phyloP scores from a whole-genome alignment of 1,140 invertebrate genomes.

The Meteorus sp. region DNA sequence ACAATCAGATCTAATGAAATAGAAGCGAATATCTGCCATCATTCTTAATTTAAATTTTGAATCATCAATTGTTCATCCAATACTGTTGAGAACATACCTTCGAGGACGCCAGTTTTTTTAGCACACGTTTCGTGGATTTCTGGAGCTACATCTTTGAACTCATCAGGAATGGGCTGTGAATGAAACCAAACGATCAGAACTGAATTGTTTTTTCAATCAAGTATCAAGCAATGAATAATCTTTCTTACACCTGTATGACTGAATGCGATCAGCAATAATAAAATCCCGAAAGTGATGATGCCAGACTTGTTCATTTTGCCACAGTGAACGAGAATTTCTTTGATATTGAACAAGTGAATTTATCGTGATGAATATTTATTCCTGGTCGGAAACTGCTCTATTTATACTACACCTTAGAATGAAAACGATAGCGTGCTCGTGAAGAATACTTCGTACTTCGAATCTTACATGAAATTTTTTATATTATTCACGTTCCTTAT shows the following conservation, averaged over 20 bases:
- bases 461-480: no score
- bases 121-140: conserved; percentile 39
- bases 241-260: conserved; percentile 14
- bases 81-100: conserved; percentile 30
- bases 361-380: no score
- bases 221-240: not conserved
- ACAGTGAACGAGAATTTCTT: no score
- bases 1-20: conserved; percentile 30
- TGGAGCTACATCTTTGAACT: conserved; percentile 38
- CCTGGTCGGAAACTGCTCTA: no score
- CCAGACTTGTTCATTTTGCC: no score
- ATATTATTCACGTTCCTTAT: no score
- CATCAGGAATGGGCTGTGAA: conserved; percentile 33
- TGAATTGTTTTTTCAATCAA: not conserved
- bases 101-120: conserved; percentile 34
- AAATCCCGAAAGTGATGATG: no score
- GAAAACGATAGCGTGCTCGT: no score
- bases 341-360: no score
- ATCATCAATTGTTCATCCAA: not conserved
- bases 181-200: not conserved
- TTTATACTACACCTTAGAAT: no score
- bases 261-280: not conserved
- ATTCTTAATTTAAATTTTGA: conserved; percentile 3
- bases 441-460: no score
- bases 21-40: not conserved